These are phyloP conservation scores for Diplolepis rosae DNA, from an alignment of 2,888 invertebrate species.

Conservation along the genomic window DNA sequence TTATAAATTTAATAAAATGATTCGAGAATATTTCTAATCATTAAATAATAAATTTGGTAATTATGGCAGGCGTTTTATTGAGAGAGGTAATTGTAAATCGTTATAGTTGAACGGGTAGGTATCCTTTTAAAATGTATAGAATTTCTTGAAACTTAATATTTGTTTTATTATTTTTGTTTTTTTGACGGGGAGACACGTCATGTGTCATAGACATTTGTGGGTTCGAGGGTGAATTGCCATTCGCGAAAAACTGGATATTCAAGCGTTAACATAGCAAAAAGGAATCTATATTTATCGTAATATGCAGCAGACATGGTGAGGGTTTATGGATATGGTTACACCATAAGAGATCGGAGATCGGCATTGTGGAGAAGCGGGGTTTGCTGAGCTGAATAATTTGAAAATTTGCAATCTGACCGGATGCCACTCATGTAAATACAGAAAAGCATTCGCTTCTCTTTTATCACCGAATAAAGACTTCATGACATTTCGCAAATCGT, in stretches of 20 bases:
- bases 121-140: background rate
- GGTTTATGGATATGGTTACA: constrained; percentile 25
- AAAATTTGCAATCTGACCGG: background rate
- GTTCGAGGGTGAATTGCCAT: constrained; percentile 37
- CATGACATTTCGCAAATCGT: background rate
- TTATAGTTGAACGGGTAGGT: no score
- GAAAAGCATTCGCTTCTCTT: background rate
- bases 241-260: background rate
- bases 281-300: constrained; percentile 51
- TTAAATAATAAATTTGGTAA: no score
- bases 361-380: background rate
- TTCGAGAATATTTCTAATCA: no score
- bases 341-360: background rate
- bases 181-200: background rate
- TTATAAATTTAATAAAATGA: no score
- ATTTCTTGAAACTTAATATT: background rate
- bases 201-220: constrained; percentile 15
- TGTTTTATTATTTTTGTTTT: background rate
- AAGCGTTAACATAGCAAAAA: constrained; percentile 32
- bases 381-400: background rate
- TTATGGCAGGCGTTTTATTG: no score
- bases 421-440: background rate
- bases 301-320: constrained; percentile 42
- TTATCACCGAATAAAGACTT: background rate
- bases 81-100: no score